phyloP scores from a whole-genome alignment of 2,888 invertebrate species.

The Eristalis pertinax region DNA sequence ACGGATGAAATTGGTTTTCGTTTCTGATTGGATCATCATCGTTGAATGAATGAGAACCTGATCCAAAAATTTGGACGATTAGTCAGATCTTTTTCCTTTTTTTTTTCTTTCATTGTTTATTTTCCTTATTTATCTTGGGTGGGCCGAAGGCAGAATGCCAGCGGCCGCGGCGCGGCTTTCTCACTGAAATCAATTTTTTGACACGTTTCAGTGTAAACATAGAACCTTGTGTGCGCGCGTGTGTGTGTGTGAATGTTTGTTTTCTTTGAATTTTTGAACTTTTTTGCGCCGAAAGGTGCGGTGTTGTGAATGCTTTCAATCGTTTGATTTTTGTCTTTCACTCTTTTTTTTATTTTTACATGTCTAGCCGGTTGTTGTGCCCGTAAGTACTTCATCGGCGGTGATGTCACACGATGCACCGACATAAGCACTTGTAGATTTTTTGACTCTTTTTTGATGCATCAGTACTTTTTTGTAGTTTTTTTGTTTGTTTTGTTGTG shows the following conservation, averaged over 20 bases:
- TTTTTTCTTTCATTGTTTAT: neutral
- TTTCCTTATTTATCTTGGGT: slow-evolving; percentile 17
- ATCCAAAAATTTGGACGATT: slow-evolving; percentile 1
- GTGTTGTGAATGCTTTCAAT: neutral
- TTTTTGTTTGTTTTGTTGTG: neutral
- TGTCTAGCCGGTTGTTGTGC: slow-evolving; percentile 61
- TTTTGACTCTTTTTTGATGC: neutral
- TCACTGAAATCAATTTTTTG: slow-evolving; percentile 11
- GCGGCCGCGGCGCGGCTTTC: neutral
- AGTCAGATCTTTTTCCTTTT: slow-evolving; percentile 4
- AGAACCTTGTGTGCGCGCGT: neutral
- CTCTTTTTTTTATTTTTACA: slow-evolving; percentile 48
- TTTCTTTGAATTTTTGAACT: neutral
- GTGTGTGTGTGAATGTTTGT: neutral
- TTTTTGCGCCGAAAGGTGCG: slow-evolving; percentile 29
- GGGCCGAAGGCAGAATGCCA: slow-evolving; percentile 9
- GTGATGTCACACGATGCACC: slow-evolving; percentile 8
- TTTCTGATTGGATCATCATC: slow-evolving; percentile 17
- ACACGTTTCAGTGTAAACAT: slow-evolving; percentile 14
- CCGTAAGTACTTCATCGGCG: slow-evolving; percentile 48
- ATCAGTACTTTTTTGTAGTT: neutral
- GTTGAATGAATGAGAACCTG: neutral
- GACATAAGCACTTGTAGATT: neutral
- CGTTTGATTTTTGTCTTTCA: slow-evolving; percentile 13
- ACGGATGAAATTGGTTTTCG: slow-evolving; percentile 5